phyloP scores from a whole-genome alignment of 2,888 invertebrate species.

The Coronaproctus castanopsis region DNA sequence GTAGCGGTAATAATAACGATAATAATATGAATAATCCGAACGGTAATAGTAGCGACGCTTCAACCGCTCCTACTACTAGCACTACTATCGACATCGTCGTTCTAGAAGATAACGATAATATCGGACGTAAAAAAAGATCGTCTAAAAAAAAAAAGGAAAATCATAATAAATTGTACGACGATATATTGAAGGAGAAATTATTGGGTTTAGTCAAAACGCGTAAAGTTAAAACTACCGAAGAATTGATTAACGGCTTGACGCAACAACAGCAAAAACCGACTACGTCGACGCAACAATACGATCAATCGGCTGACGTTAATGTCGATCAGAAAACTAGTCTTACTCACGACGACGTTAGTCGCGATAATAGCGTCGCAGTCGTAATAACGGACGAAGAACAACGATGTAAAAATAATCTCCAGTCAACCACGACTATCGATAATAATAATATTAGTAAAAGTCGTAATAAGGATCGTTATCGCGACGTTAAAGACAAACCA shows the following conservation, averaged over 20 bases:
- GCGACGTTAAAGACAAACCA: neutral
- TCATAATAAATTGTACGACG: conserved; percentile 28
- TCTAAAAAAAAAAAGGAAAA: conserved; percentile 13
- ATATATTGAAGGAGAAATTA: conserved; percentile 34
- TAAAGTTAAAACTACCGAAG: conserved; percentile 55
- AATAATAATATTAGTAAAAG: conserved; percentile 7
- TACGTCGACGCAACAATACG: too few species aligned
- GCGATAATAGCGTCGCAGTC: neutral
- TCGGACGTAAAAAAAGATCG: neutral
- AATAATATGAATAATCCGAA: too few species aligned
- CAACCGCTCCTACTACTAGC: neutral
- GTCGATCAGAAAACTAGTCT: conserved; percentile 20
- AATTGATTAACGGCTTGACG: conserved; percentile 36
- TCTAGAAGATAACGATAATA: too few species aligned
- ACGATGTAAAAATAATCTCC: neutral
- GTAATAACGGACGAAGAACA: neutral
- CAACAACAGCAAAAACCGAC: conserved; percentile 7
- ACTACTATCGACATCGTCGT: too few species aligned
- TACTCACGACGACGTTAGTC: neutral
- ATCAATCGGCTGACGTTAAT: neutral
- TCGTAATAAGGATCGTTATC: neutral
- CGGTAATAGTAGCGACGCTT: neutral
- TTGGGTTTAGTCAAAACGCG: conserved; percentile 38
- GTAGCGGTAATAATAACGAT: too few species aligned
- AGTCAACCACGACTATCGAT: neutral